Evolutionary conservation across 1,140 invertebrate genomes (phyloP).

Genomic region (Ostrea denselamellosa): DNA sequence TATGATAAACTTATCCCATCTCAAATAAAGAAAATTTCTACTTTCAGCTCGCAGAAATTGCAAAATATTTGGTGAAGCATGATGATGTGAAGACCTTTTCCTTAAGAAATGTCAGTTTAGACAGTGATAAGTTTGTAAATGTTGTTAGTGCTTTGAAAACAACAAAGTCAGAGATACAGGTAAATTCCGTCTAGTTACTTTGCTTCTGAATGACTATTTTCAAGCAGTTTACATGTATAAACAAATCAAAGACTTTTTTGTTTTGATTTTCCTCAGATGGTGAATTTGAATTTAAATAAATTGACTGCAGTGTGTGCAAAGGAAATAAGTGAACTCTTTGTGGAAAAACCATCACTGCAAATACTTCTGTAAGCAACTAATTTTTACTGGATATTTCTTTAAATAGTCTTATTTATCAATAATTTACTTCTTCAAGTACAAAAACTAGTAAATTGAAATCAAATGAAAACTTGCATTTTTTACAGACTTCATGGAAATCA

Average conservation of each 20-base stretch:
- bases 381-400: too few relatives aligned
- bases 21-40: too few relatives aligned
- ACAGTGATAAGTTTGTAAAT: conserved; percentile 55
- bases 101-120: conserved; percentile 60
- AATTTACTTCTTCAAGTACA: too few relatives aligned
- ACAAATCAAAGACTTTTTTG: neutral
- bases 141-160: conserved; percentile 49
- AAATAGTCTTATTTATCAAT: too few relatives aligned
- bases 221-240: neutral
- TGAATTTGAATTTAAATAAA: conserved; percentile 63
- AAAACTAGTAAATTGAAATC: too few relatives aligned
- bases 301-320: conserved; percentile 51
- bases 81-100: conserved; percentile 41
- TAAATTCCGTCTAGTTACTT: conserved; percentile 40
- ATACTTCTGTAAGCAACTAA: conserved; percentile 57
- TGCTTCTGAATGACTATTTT: neutral
- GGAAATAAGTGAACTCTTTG: conserved; percentile 53
- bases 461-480: conserved; percentile 7
- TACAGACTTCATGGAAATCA: conserved; percentile 62
- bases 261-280: conserved; percentile 51
- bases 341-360: conserved; percentile 60
- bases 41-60: conserved; percentile 25
- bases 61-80: neutral
- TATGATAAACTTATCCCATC: neutral
- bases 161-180: conserved; percentile 59